Base-by-base conservation (phyloP, 2,888 invertebrate species). In the Tinea trinotella region DNA sequence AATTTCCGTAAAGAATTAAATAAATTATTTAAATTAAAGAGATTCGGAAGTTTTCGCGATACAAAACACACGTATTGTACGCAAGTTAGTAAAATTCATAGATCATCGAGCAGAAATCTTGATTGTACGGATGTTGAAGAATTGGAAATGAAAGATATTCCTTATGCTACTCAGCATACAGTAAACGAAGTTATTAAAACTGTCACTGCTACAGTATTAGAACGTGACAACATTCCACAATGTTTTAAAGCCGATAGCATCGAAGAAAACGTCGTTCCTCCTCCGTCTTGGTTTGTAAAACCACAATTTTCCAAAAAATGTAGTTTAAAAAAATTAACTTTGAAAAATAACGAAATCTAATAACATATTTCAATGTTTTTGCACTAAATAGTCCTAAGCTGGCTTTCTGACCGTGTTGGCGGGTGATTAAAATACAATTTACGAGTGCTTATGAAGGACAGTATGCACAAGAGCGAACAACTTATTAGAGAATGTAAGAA, bases 1-100 rank as follows among this genome's bases (percentile, higher is more conserved):
- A 89, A 88, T 63, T 93, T 93, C 74, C 89, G 90, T 53, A 84
- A 86, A 58, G 93, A 92, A 67, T 75, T 89, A 19, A 72, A 76
- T 56, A 82, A 83, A 57, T 63, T 88, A 54, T 64, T 88, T 44
- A 76, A 65, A 55, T 74, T 67, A 57, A 75, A 78, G 55, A 7
- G 17, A 17, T 46, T 19, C 7, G 10, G 15, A 6, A 46, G 46
- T 9, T 15, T 40, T 3, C 3, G 13, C 19, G 10, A 19, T 4
- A 19, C 17, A 12, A 46, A 19, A 46, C 7, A 17, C 19, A 76
- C 71, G 3, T 77, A 77, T 56, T 66, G 64, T 12, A 75, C 74
- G 13, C 77, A 80, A 18, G 62, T 68, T 1, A 69, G 64, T 2
- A 76, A 69, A 44, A 15, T 6, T 46, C 77, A 73, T 52, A 70